Conservation (phyloP, 2,888 invertebrate genomes). For the Andrena chrysosceles region DNA sequence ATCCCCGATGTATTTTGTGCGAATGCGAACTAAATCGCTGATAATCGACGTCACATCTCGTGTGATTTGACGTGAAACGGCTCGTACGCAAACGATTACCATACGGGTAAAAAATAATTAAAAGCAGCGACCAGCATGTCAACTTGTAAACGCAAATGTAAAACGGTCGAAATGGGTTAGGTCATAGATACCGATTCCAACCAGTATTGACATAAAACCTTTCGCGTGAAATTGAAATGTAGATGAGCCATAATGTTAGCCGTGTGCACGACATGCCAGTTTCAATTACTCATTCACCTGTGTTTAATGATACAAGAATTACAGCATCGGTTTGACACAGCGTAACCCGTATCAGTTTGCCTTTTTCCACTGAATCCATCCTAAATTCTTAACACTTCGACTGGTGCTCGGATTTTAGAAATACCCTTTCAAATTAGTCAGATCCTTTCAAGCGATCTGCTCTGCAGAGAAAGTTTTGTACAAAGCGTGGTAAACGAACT, state of each 20-base stretch:
- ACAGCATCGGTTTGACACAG: neutral
- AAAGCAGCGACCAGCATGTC: neutral
- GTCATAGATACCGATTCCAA: conserved; percentile 1
- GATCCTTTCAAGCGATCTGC: too few relatives aligned
- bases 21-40: neutral
- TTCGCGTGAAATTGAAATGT: conserved; percentile 30
- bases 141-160: conserved; percentile 23
- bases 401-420: too few relatives aligned
- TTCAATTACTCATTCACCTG: conserved; percentile 33
- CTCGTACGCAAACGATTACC: neutral
- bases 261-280: conserved; percentile 7
- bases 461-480: too few relatives aligned
- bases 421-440: too few relatives aligned
- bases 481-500: too few relatives aligned
- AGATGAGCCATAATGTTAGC: conserved; percentile 41
- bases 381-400: neutral
- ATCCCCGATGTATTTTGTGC: too few relatives aligned
- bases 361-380: neutral
- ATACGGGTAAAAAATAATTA: conserved; percentile 44
- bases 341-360: neutral
- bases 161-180: conserved; percentile 17
- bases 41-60: neutral
- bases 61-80: neutral
- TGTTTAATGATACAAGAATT: conserved; percentile 41
- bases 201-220: conserved; percentile 35